Conservation (phyloP, 2,797 vertebrate species). For the Oryzias dopingdopingensis region DNA sequence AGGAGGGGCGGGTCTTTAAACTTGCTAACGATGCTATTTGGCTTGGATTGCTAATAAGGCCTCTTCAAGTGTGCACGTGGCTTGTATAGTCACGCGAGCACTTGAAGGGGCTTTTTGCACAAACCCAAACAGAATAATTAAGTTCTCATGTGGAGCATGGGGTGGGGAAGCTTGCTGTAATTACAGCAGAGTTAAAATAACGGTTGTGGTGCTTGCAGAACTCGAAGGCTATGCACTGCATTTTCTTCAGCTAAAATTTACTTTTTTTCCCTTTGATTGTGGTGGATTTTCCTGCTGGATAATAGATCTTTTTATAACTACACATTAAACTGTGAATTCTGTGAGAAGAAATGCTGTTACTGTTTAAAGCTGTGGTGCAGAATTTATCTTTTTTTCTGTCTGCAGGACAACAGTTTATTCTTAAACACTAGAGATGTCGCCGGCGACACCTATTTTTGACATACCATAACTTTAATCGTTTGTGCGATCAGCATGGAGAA, state of each 20-base stretch:
- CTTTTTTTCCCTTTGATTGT: background rate
- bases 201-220: no score
- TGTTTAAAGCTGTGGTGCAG: no score
- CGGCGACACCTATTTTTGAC: no score
- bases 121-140: constrained; percentile 21
- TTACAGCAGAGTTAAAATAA: constrained; percentile 6
- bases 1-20: constrained; percentile 38
- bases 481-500: no score
- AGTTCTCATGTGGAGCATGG: constrained; percentile 16
- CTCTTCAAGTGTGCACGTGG: background rate
- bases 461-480: no score
- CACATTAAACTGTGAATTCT: background rate
- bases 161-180: constrained; percentile 12
- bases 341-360: no score
- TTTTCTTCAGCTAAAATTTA: background rate
- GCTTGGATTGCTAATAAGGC: constrained; percentile 37
- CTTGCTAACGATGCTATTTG: constrained; percentile 35
- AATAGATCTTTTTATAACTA: background rate
- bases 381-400: no score
- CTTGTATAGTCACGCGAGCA: background rate
- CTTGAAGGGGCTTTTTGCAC: constrained; percentile 1
- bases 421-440: no score
- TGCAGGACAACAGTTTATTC: no score
- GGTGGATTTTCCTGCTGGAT: background rate
- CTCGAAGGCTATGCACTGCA: no score